Percentiles rank a stretch among this genome's conserved stretches.
Conservation (phyloP, 2,797 vertebrate species). For the Alcedo quadribrachys region DNA sequence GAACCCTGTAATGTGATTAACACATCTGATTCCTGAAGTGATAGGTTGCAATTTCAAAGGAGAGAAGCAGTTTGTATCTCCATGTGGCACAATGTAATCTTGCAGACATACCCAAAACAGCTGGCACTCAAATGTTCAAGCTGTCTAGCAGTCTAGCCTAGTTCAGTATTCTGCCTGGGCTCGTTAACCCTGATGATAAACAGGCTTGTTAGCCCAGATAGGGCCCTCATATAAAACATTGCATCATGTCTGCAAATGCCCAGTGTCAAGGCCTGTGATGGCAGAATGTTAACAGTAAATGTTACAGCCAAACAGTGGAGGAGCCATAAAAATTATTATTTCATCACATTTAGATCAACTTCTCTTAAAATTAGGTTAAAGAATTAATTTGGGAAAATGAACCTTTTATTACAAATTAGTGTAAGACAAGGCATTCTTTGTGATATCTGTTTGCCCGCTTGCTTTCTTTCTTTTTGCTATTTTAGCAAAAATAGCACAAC, state of each 20-base stretch:
- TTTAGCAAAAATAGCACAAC: no score
- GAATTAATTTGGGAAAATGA: background rate
- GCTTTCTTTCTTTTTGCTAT: no score
- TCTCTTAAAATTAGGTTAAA: background rate
- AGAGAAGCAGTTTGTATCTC: background rate
- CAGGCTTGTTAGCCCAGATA: background rate
- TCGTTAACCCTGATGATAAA: background rate
- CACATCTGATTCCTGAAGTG: background rate
- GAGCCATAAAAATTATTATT: background rate
- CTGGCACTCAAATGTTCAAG: background rate
- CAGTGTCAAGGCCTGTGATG: background rate
- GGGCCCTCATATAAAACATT: background rate
- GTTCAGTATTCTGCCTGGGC: background rate
- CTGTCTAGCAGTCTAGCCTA: background rate
- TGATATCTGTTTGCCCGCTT: background rate
- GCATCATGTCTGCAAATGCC: conserved; percentile 32
- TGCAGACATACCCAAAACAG: background rate
- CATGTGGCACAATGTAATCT: background rate
- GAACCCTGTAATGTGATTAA: background rate
- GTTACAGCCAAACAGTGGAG: background rate
- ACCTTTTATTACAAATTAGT: background rate
- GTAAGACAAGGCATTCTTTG: background rate
- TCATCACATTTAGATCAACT: background rate
- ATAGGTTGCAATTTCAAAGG: background rate
- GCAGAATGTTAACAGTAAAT: background rate